Conservation (phyloP, 1,140 invertebrate species). For the Drosophila biarmipes region DNA sequence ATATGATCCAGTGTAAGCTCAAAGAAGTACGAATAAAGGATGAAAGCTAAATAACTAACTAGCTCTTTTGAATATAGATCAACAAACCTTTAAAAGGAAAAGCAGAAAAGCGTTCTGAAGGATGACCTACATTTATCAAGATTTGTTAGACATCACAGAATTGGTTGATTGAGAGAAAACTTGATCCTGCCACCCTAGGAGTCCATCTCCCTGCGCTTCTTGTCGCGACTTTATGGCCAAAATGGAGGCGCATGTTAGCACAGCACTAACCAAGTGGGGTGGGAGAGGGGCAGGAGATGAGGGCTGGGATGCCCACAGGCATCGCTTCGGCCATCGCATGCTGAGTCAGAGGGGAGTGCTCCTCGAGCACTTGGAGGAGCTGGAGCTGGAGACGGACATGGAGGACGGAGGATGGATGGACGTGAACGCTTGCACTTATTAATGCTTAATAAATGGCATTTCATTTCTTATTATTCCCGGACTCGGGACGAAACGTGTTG, state of each 20-base stretch:
- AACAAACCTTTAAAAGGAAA: no score
- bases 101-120: neutral
- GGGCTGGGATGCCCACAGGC: conserved; percentile 45
- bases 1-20: no score
- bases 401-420: conserved; percentile 63
- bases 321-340: conserved; percentile 53
- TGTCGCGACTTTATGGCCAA: conserved; percentile 29
- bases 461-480: conserved; percentile 84
- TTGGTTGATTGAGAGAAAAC: neutral
- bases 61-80: no score
- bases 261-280: conserved; percentile 25
- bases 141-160: neutral
- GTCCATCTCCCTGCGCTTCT: neutral
- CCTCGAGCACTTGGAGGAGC: conserved; percentile 20
- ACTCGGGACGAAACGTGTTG: conserved; percentile 71
- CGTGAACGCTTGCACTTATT: conserved; percentile 80
- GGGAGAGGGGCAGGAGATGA: conserved; percentile 3
- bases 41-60: no score
- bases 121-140: conserved; percentile 17
- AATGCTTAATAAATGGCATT: conserved; percentile 84
- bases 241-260: conserved; percentile 45
- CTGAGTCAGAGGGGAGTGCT: conserved; percentile 51
- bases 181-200: conserved; percentile 11
- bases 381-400: conserved; percentile 51
- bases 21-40: no score